Percentiles rank a stretch among this genome's conserved stretches.
phyloP scores from a whole-genome alignment of 2,113 vertebrate species.

The Kryptolebias marmoratus region DNA sequence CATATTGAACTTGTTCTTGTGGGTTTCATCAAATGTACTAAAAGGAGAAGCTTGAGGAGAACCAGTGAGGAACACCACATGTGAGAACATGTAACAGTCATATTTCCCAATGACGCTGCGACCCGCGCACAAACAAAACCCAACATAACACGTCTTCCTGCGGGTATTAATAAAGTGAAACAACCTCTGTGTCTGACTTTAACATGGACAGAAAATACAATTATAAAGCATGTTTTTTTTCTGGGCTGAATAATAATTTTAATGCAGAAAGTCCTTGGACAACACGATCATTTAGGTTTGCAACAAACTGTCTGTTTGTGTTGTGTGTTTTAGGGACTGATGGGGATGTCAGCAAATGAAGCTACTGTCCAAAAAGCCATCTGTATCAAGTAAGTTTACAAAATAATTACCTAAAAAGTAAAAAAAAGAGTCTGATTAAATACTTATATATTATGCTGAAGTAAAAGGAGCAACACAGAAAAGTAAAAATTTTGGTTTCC shows the following conservation, averaged over 20 bases:
- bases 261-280: not conserved
- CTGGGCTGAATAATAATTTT: not conserved
- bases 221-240: not conserved
- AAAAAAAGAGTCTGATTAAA: not conserved
- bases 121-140: not conserved
- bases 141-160: too few relatives aligned
- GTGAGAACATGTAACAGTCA: constrained; percentile 11
- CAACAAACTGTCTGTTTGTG: not conserved
- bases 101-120: not conserved
- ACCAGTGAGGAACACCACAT: not conserved
- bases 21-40: not conserved
- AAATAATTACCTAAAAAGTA: not conserved
- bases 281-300: not conserved
- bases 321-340: constrained; percentile 42
- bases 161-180: not conserved
- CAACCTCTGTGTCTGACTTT: constrained; percentile 3
- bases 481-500: too few relatives aligned
- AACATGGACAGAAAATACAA: not conserved
- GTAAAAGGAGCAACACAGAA: not conserved
- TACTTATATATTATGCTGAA: not conserved
- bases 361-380: not conserved
- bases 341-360: constrained; percentile 3
- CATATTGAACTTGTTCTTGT: constrained; percentile 28
- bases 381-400: constrained; percentile 60
- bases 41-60: not conserved